Evolutionary conservation across 2,888 invertebrate genomes (phyloP), one percentile per base, ranked within the genome.

Genomic region (Elgonia sp.): DNA sequence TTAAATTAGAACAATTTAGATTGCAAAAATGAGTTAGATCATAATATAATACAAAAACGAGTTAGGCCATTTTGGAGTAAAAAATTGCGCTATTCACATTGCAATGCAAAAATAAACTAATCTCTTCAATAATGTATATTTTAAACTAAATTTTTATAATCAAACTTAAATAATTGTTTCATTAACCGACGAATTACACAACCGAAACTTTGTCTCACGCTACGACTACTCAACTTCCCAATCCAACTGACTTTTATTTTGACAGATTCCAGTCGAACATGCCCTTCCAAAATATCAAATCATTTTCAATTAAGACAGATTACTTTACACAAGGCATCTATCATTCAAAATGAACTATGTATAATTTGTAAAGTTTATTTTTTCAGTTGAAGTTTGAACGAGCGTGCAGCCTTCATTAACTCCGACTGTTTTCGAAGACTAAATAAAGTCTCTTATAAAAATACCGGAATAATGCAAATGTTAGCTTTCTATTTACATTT

Each of bases 361-460:
- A n/a, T 57, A 79, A 79, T 55, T 69, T 69, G 42, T 55, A 40
- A n/a, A 69, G 67, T 57, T 79, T 67, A 75, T 75, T 75, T 62
- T 75, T 46, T 62, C 37, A 20, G 62, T 46, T 21, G 29, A 50
- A 53, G 57, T 63, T 69, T 42, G 57, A 67, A 42, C 40, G 37
- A 42, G 62, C 12, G 29, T 62, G 12, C 62, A 50, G 37, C 62
- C 75, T 75, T 75, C 75, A 62, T 75, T 75, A 75, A 62, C 46
- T 62, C 60, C 16, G 50, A 18, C 75, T 75, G 62, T 75, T 75
- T 75, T 62, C 42, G 16, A 62, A 50, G 62, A 75, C 46, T 62
- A 57, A 55, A 72, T 72, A 57, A 57, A 57, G 57, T 65, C 76
- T 18, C 29, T 53, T 60, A 53, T 46, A 76, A 63, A 76, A 65